phyloP scores from a whole-genome alignment of 2,797 vertebrate genomes.

The Poecilia picta region DNA sequence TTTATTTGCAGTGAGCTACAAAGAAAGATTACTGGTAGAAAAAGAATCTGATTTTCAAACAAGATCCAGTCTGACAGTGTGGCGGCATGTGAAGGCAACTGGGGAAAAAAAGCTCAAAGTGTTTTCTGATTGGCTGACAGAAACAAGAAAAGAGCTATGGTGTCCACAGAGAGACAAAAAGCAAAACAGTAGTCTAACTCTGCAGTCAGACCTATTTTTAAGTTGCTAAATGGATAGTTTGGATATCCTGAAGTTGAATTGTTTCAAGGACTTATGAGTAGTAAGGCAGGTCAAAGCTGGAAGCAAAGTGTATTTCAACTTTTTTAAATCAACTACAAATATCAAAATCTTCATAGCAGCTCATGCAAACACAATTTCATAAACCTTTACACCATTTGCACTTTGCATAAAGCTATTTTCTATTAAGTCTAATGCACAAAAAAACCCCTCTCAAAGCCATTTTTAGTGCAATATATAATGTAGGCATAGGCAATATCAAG shows the following conservation, averaged over 20 bases:
- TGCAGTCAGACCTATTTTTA: neutral
- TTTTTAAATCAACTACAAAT: neutral
- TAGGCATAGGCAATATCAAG: no score
- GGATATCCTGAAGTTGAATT: neutral
- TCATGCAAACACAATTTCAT: neutral
- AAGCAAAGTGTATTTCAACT: neutral
- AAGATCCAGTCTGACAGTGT: neutral
- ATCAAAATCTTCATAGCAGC: neutral
- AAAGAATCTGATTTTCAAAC: neutral
- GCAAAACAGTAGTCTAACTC: neutral
- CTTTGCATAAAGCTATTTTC: neutral
- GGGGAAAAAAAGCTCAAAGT: neutral
- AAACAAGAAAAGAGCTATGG: neutral
- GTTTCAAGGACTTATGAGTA: neutral
- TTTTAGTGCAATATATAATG: no score
- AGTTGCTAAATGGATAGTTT: neutral
- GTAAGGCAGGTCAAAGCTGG: neutral
- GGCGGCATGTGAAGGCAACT: neutral
- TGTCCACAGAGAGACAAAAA: neutral
- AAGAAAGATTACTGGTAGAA: neutral
- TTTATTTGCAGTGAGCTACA: neutral
- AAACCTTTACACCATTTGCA: neutral
- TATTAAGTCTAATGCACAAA: no score
- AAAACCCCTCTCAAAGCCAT: no score
- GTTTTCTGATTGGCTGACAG: neutral